Evolutionary conservation across 2,797 vertebrate species (phyloP), one percentile per base, ranked within the genome.

Genomic region (Megalops cyprinoides): DNA sequence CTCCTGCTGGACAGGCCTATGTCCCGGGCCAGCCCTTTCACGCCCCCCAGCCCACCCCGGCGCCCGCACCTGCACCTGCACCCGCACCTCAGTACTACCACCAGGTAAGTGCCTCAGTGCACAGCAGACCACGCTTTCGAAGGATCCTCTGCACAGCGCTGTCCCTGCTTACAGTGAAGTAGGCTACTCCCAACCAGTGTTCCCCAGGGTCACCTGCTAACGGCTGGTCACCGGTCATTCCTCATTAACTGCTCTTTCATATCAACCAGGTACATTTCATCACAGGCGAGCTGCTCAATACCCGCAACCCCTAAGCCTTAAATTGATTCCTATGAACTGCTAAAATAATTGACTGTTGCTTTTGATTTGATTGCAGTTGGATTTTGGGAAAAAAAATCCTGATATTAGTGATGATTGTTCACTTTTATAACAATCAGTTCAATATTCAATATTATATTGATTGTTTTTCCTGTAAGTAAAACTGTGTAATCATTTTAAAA

Each of bases 21-120:
- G 85, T 88, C 77, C 94, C 92, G 12, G 75, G 89, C n/a, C 96
- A 94, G 85, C 90, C 91, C 2, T 82, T 83, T 62, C 82, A 85
- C 82, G 73, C 75, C 73, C 88, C 92, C 4, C 93, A 93, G 86
- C 87, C 84, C 44, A 87, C 39, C 44, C 88, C 95, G 89, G 94
- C 74, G 67, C 44, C 53, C 14, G 85, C 87, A 15, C 88, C 87
- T 0, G 82, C 71, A 0, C 82, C 87, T 9, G 73, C 82, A 62
- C 86, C 87, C 1, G 87, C 86, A 46, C 88, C 81, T 1, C 94
- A 93, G 89, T 95, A 94, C 85, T 94, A 92, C 86, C 94, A 94
- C 4, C 93, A 92, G 10, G 94, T 95, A 93, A 0, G 83, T 60
- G 20, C 51, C 73, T 46, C 53, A 28, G n/a, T 55, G 7, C 34